Conservation (phyloP, 2,888 invertebrate genomes). For the Spilosoma lubricipeda region DNA sequence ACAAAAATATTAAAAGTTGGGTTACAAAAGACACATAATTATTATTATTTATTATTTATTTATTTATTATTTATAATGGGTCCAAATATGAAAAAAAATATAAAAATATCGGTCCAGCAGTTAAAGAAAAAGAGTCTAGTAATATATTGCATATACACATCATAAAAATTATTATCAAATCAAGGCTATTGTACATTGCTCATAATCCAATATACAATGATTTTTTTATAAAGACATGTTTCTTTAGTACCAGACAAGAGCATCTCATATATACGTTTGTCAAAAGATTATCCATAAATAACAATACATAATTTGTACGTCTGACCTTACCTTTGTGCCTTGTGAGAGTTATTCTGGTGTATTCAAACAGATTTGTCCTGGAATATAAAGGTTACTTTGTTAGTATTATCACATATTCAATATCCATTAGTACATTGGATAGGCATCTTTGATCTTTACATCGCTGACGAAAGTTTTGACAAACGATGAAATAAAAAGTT, state of each 20-base stretch:
- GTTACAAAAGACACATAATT: background rate
- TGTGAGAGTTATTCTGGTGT: background rate
- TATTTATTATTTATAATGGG: no score
- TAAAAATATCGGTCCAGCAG: background rate
- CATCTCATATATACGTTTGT: background rate
- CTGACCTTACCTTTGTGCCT: conserved; percentile 2
- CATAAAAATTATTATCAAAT: no score
- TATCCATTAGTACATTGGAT: conserved; percentile 1
- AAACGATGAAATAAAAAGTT: no score
- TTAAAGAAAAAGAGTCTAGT: no score
- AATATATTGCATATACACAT: no score
- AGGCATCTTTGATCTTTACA: no score
- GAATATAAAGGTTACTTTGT: conserved; percentile 1
- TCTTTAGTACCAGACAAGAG: background rate
- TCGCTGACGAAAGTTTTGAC: no score
- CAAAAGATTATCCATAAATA: background rate
- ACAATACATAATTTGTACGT: background rate
- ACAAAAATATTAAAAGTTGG: background rate
- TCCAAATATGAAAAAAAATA: no score
- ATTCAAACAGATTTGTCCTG: background rate
- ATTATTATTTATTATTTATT: no score
- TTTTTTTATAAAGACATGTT: background rate
- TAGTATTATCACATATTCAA: background rate
- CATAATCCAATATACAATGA: background rate
- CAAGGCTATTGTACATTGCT: background rate